Evolutionary conservation across 1,140 invertebrate genomes (phyloP), one percentile per base, ranked within the genome.

Genomic region (Trigoniulus corallinus): DNA sequence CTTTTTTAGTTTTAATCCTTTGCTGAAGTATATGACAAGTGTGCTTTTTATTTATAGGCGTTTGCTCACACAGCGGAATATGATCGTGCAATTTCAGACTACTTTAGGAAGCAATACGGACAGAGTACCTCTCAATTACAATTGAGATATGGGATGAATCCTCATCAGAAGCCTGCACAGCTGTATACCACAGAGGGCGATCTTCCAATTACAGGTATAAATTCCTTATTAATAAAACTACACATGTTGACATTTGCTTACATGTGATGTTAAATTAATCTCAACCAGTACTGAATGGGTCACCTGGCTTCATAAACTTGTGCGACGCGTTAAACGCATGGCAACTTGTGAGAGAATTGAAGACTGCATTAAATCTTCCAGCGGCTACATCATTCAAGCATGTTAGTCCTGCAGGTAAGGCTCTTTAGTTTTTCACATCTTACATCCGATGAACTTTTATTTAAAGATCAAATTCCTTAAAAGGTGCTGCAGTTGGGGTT

Each of bases 341-440:
- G 82, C 94, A 98, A 64, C 66, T 98, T 26, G 95, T 98, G 0
- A 76, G 76, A 48, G 95, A 98, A 63, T 64, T 98, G 4, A 84
- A 82, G 58, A 62, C 69, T 37, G 82, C 86, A 0, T 63, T 94
- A 1, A 71, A 74, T 21, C 63, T 94, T 12, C 88, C 94, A 3
- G 89, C 94, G 0, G 94, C 94, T 0, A 83, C 94, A 0, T 97
- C 93, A 20, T 98, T 98, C 65, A 98, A 98, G 64, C 93, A 97
- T 63, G 93, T 97, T 0, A 95, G 89, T 39, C 92, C 92, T 3
- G 92, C 92, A 41, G 88, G 58, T 57, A 23, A 26, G 22, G 15
- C 10, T 10, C 20, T 48, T 34, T 34, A 34, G 13, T 12, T 25
- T 39, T 49, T 18, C 4, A 4, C 13, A 22, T 26, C 3, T 26